Evolutionary conservation across 1,140 invertebrate species (phyloP), one percentile per base, ranked within the genome.

Genomic region (Triops cancriformis): DNA sequence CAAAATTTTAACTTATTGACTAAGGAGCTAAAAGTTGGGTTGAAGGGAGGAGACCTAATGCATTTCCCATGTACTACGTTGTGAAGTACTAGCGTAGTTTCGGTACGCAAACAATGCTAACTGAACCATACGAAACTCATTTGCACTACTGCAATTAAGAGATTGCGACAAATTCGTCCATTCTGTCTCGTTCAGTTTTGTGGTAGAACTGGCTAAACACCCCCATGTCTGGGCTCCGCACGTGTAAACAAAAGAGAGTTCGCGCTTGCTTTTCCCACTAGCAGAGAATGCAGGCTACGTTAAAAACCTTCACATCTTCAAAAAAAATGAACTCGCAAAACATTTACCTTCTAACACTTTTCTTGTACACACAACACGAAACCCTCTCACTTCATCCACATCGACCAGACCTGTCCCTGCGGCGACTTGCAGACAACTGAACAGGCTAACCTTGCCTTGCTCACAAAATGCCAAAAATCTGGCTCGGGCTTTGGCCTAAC

Each of bases 401-500:
- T 5, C 18, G 23, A 64, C 9, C 51, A 18, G 18, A 37, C 51
- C 51, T 64, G 18, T 64, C 51, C 51, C 51, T 64, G 10, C 51
- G 51, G 51, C 51, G 51, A 64, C 51, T 64, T 23, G 23, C 23
- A 23, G 23, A 64, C 51, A 64, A 64, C 51, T 64, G 51, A 64
- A 64, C 51, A 64, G 51, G 23, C 3, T 18, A 64, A 9, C 51
- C n/a, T 64, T 64, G 51, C 51, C 51, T 9, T 7, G 51, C 51
- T 18, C 51, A 64, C 51, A 64, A 64, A 64, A 64, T 64, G 51
- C 51, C 51, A 64, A 64, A 64, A 64, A 64, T 64, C 51, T 64
- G 51, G 51, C 51, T 14, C 51, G 51, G 51, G 51, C 51, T 64
- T 64, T 64, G 51, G 51, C 51, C 51, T 64, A 64, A 23, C 51